Percentiles rank a stretch among this genome's conserved stretches.
These are phyloP conservation scores for Trematomus bernacchii DNA, from an alignment of 2,797 vertebrate species.

Conservation along the genomic window DNA sequence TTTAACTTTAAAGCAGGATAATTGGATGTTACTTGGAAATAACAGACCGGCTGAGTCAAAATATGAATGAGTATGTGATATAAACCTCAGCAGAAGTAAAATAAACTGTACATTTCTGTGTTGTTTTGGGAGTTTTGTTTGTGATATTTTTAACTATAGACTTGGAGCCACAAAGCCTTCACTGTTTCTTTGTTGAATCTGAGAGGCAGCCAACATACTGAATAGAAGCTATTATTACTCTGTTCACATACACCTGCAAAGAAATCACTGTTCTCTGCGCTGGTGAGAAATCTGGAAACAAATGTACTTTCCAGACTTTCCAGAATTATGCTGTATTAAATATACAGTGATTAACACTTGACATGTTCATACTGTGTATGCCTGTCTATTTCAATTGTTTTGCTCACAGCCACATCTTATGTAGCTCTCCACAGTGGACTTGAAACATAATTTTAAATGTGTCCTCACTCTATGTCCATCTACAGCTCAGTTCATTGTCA, in stretches of 20 bases:
- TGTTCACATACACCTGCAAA: conserved; percentile 46
- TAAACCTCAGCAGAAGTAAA: conserved; percentile 1
- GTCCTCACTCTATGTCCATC: conserved; percentile 15
- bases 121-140: not conserved
- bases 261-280: conserved; percentile 11
- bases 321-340: conserved; percentile 19
- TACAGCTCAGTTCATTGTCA: conserved; percentile 17
- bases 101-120: not conserved
- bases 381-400: conserved; percentile 37
- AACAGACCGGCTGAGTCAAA: conserved; percentile 14
- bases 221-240: not conserved
- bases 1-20: conserved; percentile 27
- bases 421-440: conserved; percentile 2
- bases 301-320: conserved; percentile 6
- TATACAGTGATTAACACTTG: conserved; percentile 19
- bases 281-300: conserved; percentile 12
- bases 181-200: conserved; percentile 8
- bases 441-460: conserved; percentile 11
- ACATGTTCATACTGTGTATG: not conserved
- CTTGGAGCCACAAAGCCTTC: conserved; percentile 18
- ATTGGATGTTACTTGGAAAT: conserved; percentile 42
- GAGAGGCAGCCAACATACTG: conserved; percentile 17
- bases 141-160: conserved; percentile 8
- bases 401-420: conserved; percentile 8
- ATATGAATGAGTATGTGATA: conserved; percentile 12